These are phyloP conservation scores for Chionoecetes opilio DNA, from an alignment of 1,140 invertebrate genomes.

Conservation along the genomic window DNA sequence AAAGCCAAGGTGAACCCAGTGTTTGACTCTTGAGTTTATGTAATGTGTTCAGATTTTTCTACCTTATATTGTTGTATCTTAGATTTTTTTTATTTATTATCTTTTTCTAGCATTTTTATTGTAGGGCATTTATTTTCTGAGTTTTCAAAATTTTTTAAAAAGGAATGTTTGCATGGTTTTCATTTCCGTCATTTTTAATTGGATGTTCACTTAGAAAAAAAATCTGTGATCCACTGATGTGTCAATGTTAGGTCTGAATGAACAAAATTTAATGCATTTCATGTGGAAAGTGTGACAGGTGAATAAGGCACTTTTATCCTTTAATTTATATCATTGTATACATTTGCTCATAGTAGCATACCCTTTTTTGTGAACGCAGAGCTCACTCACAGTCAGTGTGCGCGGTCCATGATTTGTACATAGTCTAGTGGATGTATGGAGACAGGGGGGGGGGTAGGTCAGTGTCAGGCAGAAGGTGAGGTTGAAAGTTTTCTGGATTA, in stretches of 20 bases:
- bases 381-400: conserved; percentile 77
- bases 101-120: conserved; percentile 55
- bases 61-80: conserved; percentile 58
- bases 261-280: conserved; percentile 58
- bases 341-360: conserved; percentile 76
- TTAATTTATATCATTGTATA: conserved; percentile 69
- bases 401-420: conserved; percentile 76
- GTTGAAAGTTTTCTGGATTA: conserved; percentile 70
- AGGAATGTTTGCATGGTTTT: conserved; percentile 5
- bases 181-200: conserved; percentile 56
- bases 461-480: conserved; percentile 73
- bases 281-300: conserved; percentile 64
- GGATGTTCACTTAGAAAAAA: conserved; percentile 49
- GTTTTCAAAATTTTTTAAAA: conserved; percentile 14
- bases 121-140: conserved; percentile 72
- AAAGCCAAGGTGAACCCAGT: conserved; percentile 61
- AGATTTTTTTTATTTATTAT: conserved; percentile 19
- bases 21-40: conserved; percentile 62
- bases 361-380: conserved; percentile 76
- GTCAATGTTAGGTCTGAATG: conserved; percentile 61
- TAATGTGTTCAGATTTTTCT: conserved; percentile 55
- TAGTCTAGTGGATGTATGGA: conserved; percentile 75
- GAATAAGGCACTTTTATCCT: conserved; percentile 72
- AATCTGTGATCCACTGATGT: conserved; percentile 53
- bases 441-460: conserved; percentile 75